Conservation (phyloP, 2,888 invertebrate species). For the Pteria penguin region DNA sequence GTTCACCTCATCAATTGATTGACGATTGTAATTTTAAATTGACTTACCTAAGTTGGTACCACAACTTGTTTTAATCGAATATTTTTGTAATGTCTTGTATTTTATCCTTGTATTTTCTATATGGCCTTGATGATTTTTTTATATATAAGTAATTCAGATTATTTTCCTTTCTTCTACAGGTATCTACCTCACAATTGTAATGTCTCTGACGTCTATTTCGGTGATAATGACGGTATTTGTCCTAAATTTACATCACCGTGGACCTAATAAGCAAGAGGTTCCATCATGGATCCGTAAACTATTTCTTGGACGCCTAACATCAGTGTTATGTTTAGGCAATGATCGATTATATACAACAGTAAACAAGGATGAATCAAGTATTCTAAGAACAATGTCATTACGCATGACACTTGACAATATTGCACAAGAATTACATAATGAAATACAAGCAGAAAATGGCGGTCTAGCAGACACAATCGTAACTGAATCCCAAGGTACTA, state of each 20-base stretch:
- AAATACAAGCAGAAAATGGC: slow-evolving; percentile 65
- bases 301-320: slow-evolving; percentile 62
- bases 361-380: slow-evolving; percentile 51
- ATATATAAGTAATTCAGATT: too few relatives aligned
- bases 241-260: slow-evolving; percentile 83
- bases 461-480: slow-evolving; percentile 35
- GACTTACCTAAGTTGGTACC: too few relatives aligned
- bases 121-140: too few relatives aligned
- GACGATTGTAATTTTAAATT: too few relatives aligned
- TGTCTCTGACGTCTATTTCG: slow-evolving; percentile 83
- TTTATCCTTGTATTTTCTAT: too few relatives aligned
- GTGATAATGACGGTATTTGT: slow-evolving; percentile 83
- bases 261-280: slow-evolving; percentile 81
- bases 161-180: too few relatives aligned
- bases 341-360: slow-evolving; percentile 7
- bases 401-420: slow-evolving; percentile 78
- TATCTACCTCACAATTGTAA: slow-evolving; percentile 83
- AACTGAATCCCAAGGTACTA: slow-evolving; percentile 39
- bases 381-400: slow-evolving; percentile 74
- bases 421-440: slow-evolving; percentile 78
- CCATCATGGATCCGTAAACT: slow-evolving; percentile 81
- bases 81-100: too few relatives aligned
- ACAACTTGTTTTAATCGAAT: too few relatives aligned
- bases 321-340: slow-evolving; percentile 51
- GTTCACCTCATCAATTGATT: too few relatives aligned